Percentiles rank a stretch among this genome's conserved stretches.
Conservation (phyloP, 2,888 invertebrate species). For the Watsonalla binaria region DNA sequence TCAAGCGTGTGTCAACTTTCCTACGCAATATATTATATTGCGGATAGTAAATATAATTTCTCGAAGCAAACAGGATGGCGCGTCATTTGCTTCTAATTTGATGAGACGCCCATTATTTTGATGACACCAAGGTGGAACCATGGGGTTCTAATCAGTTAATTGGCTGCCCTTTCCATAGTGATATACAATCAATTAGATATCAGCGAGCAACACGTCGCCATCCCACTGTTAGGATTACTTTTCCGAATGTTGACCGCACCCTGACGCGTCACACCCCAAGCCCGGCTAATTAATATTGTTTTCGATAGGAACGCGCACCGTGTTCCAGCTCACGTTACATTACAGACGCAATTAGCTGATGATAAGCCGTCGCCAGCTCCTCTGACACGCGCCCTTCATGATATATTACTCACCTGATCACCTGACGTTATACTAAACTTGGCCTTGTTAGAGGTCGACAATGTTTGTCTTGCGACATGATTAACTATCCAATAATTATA, state of each 20-base stretch:
- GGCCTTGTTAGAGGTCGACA: slow-evolving; percentile 34
- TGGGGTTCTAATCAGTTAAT: slow-evolving; percentile 67
- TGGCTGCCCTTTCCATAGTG: slow-evolving; percentile 49
- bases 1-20: too few species aligned
- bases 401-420: slow-evolving; percentile 50
- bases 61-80: too few species aligned
- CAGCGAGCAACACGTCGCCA: slow-evolving; percentile 33
- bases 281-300: slow-evolving; percentile 69
- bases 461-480: slow-evolving; percentile 43
- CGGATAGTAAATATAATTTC: too few species aligned
- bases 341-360: slow-evolving; percentile 52
- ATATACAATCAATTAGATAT: slow-evolving; percentile 63
- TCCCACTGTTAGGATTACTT: slow-evolving; percentile 69
- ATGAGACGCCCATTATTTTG: slow-evolving; percentile 49
- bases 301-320: slow-evolving; percentile 54
- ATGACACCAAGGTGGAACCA: slow-evolving; percentile 44
- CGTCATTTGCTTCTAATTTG: slow-evolving; percentile 41
- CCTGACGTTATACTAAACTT: slow-evolving; percentile 37
- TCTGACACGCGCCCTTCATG: slow-evolving; percentile 26
- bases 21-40: too few species aligned
- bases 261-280: slow-evolving; percentile 53
- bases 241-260: slow-evolving; percentile 72
- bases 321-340: slow-evolving; percentile 52
- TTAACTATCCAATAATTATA: slow-evolving; percentile 25
- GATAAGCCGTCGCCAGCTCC: slow-evolving; percentile 30